Percentiles rank a stretch among this genome's conserved stretches.
Conservation (phyloP, 92 coral and sea anemone genomes). For the Zoanthus sansibaricus region DNA sequence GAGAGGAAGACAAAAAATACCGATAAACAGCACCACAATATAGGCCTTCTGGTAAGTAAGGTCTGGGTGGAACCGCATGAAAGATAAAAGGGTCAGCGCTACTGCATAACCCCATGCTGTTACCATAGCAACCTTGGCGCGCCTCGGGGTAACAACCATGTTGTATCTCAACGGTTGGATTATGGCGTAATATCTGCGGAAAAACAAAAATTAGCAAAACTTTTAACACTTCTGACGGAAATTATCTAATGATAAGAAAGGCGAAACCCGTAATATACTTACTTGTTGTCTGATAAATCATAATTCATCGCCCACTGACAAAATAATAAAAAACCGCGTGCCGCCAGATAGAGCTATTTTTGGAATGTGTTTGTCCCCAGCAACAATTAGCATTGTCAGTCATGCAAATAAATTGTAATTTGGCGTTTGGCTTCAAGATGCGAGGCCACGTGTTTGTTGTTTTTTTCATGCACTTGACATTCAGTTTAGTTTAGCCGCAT, state of each 20-base stretch:
- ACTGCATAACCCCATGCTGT: conserved; percentile 72
- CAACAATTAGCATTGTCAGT: conserved; percentile 30
- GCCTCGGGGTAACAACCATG: conserved; percentile 78
- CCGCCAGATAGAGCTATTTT: conserved; percentile 45
- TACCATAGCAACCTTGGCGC: conserved; percentile 77
- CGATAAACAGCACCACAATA: conserved; percentile 67
- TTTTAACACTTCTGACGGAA: conserved; percentile 7
- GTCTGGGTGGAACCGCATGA: conserved; percentile 69
- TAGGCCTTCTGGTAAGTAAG: conserved; percentile 54
- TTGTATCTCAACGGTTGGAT: conserved; percentile 76
- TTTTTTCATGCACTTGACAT: neutral
- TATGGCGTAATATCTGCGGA: conserved; percentile 74
- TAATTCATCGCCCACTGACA: neutral
- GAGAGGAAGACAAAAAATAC: conserved; percentile 77
- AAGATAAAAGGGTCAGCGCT: conserved; percentile 65
- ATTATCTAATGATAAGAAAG: conserved; percentile 10
- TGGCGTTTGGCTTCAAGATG: conserved; percentile 39
- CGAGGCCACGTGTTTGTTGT: conserved; percentile 46
- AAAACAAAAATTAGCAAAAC: conserved; percentile 28
- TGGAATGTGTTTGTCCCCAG: conserved; percentile 21
- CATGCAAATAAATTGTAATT: conserved; percentile 45
- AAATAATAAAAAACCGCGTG: conserved; percentile 30
- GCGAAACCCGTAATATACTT: conserved; percentile 18
- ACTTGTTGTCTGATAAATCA: neutral
- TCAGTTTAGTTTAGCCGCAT: neutral